Base-by-base conservation (phyloP, 1,140 invertebrate species). In the Cryptotermes secundus region DNA sequence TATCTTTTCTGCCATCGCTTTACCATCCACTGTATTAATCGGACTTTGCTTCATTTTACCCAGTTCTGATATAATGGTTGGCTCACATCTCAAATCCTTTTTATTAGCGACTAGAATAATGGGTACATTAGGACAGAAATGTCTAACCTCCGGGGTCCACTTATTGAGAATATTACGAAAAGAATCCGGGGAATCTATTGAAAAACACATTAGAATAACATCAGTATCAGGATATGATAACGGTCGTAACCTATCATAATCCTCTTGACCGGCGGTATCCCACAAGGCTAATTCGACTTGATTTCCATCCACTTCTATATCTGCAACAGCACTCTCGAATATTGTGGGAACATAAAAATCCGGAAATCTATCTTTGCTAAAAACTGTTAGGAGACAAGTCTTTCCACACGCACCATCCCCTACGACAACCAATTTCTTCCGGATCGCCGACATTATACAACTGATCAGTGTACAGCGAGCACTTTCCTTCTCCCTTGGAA, bases 11-110 rank as follows among this genome's bases (percentile, higher is more conserved):
- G 94, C 93, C 92, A 95, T 94, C n/a, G 92, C 90, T 84, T 91
- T 89, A 26, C 93, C 89, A 86, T 94, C 93, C 86, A 95, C 94
- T 36, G 91, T 89, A 86, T 92, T 92, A 9, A 95, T 93, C 3
- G 94, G 94, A 86, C 94, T 93, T 87, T 94, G 94, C 87, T 94
- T 94, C 92, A 94, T 94, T 87, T 94, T 93, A 38, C 90, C 90
- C 85, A 95, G 88, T 88, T 95, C 93, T 84, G 92, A 90, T 83
- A 93, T 92, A 34, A 93, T 94, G 85, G 90, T 91, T 79, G 92
- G 90, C 88, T 93, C 92, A 88, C 93, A 92, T 42, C 93, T 88
- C 38, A 94, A 89, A 88, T 92, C 92, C 87, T 92, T 93, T 87
- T 93, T 93, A 87, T 93, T 93, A 49, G 92, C 92, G 72, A 94